phyloP scores from a whole-genome alignment of 2,888 invertebrate species.

The Sialis lutaria region DNA sequence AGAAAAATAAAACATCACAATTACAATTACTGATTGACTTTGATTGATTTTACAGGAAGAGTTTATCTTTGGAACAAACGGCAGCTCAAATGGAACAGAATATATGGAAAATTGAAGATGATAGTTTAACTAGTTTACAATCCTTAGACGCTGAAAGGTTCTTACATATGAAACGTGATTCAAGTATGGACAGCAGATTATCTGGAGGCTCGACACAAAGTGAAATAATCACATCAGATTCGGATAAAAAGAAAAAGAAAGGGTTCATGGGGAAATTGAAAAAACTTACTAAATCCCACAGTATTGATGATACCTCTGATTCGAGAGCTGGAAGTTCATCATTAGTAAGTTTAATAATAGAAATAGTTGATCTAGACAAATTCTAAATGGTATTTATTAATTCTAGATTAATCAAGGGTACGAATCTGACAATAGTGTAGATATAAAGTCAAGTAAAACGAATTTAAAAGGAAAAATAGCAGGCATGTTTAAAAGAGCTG shows the following conservation, averaged over 20 bases:
- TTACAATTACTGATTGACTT: constrained; percentile 15
- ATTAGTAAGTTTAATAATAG: background rate
- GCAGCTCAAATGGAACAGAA: constrained; percentile 33
- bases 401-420: constrained; percentile 37
- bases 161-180: constrained; percentile 47
- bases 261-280: constrained; percentile 70
- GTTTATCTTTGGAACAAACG: constrained; percentile 54
- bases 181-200: constrained; percentile 65
- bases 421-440: constrained; percentile 51
- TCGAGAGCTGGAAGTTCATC: constrained; percentile 24
- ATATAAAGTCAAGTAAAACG: constrained; percentile 43
- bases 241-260: constrained; percentile 60
- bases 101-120: constrained; percentile 72
- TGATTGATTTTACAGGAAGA: constrained; percentile 34
- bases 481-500: constrained; percentile 62
- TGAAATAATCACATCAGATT: constrained; percentile 49
- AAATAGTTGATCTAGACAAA: background rate
- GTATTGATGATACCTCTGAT: constrained; percentile 44
- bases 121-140: constrained; percentile 69
- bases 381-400: constrained; percentile 4
- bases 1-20: constrained; percentile 21
- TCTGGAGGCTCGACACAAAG: constrained; percentile 77
- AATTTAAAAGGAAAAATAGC: constrained; percentile 65
- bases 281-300: constrained; percentile 69
- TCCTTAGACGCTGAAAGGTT: constrained; percentile 46